These are phyloP conservation scores for Andinoacara biseriatus DNA, from an alignment of 2,113 vertebrate genomes.

Conservation along the genomic window DNA sequence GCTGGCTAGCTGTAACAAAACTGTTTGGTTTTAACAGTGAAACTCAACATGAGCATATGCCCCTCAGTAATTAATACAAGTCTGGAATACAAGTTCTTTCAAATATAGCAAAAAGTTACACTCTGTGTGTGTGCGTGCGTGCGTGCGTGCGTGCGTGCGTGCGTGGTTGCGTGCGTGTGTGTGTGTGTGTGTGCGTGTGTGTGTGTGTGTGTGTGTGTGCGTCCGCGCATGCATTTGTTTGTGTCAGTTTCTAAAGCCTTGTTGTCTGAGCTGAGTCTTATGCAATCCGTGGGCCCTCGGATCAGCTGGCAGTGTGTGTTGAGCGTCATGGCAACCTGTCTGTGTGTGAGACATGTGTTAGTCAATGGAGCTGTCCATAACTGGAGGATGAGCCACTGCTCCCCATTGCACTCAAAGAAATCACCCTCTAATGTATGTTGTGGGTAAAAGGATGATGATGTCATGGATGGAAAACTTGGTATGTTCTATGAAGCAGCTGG, in stretches of 20 bases:
- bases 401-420: constrained; percentile 11
- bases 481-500: constrained; percentile 49
- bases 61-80: not conserved
- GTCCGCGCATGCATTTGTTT: not conserved
- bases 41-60: not conserved
- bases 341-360: constrained; percentile 44
- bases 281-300: constrained; percentile 50
- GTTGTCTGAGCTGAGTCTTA: constrained; percentile 64
- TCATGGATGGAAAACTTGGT: constrained; percentile 49
- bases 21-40: not conserved
- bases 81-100: not conserved
- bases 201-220: not conserved
- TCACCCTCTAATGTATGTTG: constrained; percentile 26
- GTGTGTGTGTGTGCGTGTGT: not conserved
- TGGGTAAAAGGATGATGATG: constrained; percentile 36
- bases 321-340: constrained; percentile 63
- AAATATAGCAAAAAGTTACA: constrained; percentile 10
- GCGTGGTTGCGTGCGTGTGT: too few species aligned
- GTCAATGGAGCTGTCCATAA: constrained; percentile 59
- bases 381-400: constrained; percentile 48
- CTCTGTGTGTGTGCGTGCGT: not conserved
- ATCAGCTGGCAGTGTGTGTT: constrained; percentile 61
- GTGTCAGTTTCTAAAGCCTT: constrained; percentile 31
- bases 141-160: not conserved
- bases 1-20: not conserved